Conservation (phyloP, 2,797 vertebrate species). For the Philypnodon macrostomus region DNA sequence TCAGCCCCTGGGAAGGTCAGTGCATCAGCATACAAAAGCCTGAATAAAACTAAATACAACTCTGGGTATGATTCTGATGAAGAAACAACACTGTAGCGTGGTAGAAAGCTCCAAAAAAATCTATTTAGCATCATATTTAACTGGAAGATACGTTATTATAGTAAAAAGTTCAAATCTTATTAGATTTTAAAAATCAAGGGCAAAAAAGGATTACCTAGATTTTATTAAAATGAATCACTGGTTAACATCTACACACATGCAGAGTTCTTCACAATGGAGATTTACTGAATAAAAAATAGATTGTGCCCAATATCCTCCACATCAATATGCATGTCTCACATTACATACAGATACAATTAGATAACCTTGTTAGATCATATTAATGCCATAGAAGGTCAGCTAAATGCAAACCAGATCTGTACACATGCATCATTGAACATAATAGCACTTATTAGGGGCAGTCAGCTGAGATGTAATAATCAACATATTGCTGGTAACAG, state of each 20-base stretch:
- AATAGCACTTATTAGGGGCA: background rate
- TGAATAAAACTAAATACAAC: too few relatives aligned
- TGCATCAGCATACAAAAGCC: too few relatives aligned
- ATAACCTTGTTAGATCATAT: background rate
- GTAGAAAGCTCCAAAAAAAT: too few relatives aligned
- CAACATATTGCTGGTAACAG: conserved; percentile 1
- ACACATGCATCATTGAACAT: conserved; percentile 4
- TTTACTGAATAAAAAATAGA: too few relatives aligned
- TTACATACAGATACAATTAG: background rate
- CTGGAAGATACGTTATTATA: too few relatives aligned
- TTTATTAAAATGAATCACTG: background rate
- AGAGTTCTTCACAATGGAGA: background rate
- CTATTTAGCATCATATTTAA: too few relatives aligned
- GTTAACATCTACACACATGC: conserved; percentile 3
- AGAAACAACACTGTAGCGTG: too few relatives aligned
- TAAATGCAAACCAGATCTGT: background rate
- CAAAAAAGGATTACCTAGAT: background rate
- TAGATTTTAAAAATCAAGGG: too few relatives aligned
- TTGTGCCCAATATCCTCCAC: too few relatives aligned
- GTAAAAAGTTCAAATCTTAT: background rate
- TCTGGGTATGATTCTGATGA: too few relatives aligned
- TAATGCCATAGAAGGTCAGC: background rate
- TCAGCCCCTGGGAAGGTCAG: too few relatives aligned
- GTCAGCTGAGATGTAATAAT: background rate
- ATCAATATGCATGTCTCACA: background rate